Evolutionary conservation across 2,888 invertebrate species (phyloP).

Genomic region (Mesorhabditis spiculigera): DNA sequence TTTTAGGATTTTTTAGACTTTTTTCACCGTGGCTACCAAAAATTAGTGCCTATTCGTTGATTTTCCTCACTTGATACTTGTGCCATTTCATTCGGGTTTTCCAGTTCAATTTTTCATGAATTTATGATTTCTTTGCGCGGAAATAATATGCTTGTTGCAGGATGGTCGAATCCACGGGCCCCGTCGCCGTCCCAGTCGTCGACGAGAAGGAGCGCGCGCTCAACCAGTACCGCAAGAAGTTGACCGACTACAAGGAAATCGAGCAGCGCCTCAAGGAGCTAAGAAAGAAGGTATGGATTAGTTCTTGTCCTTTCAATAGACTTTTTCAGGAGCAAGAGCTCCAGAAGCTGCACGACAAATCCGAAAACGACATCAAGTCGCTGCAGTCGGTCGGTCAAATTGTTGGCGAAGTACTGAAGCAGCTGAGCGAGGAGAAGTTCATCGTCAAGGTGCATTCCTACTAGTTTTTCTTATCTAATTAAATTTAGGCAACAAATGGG

Average conservation of each 20-base stretch:
- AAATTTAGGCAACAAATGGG: conserved; percentile 81
- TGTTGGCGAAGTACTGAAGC: conserved; percentile 96
- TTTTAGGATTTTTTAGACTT: too few relatives aligned
- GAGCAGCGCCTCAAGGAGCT: conserved; percentile 56
- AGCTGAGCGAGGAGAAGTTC: conserved; percentile 94
- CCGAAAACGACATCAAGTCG: conserved; percentile 97
- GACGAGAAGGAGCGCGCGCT: conserved; percentile 49
- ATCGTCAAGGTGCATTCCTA: conserved; percentile 42
- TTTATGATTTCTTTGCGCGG: too few relatives aligned
- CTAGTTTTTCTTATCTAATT: neutral
- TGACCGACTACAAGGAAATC: conserved; percentile 55
- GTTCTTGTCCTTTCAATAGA: conserved; percentile 43
- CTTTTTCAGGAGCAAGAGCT: conserved; percentile 90
- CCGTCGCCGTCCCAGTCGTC: conserved; percentile 18
- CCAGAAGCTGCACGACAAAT: conserved; percentile 97
- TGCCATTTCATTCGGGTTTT: too few relatives aligned
- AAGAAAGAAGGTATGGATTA: conserved; percentile 42
- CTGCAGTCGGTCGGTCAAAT: conserved; percentile 98
- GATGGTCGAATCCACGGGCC: conserved; percentile 29
- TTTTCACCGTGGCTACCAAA: too few relatives aligned
- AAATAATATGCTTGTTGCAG: neutral
- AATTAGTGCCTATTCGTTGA: too few relatives aligned
- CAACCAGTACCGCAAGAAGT: conserved; percentile 45
- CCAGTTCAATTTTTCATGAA: too few relatives aligned
- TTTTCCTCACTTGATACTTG: too few relatives aligned